phyloP scores from a whole-genome alignment of 2,113 vertebrate genomes.

The Plestiodon gilberti region DNA sequence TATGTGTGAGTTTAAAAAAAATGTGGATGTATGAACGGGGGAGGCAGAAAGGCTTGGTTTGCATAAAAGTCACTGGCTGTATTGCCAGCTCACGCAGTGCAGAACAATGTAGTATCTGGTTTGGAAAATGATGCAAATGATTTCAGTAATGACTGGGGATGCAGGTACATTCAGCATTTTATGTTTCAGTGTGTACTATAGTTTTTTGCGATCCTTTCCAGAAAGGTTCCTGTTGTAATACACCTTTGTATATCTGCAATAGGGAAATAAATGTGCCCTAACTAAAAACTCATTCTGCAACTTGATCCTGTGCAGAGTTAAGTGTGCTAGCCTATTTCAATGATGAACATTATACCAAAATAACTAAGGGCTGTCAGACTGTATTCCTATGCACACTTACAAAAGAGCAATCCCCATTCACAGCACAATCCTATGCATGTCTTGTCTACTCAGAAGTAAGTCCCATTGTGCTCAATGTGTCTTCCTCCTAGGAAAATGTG shows the following conservation, averaged over 20 bases:
- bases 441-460: too few relatives aligned
- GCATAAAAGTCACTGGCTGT: conserved; percentile 24
- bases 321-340: background rate
- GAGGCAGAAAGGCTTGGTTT: conserved; percentile 39
- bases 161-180: conserved; percentile 17
- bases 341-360: too few relatives aligned
- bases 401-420: background rate
- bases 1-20: conserved; percentile 1
- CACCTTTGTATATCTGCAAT: background rate
- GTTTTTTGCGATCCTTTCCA: conserved; percentile 38
- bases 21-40: background rate
- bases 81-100: conserved; percentile 14
- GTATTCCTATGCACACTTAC: background rate
- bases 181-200: conserved; percentile 43
- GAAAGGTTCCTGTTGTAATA: background rate
- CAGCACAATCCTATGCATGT: too few relatives aligned
- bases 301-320: background rate
- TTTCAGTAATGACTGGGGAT: conserved; percentile 27
- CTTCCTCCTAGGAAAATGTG: too few relatives aligned
- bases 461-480: too few relatives aligned
- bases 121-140: conserved; percentile 42
- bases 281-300: background rate
- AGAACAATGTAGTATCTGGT: conserved; percentile 39
- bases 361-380: background rate
- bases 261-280: background rate